phyloP scores from a whole-genome alignment of 2,797 vertebrate species.

The Phoxinus dragarum region DNA sequence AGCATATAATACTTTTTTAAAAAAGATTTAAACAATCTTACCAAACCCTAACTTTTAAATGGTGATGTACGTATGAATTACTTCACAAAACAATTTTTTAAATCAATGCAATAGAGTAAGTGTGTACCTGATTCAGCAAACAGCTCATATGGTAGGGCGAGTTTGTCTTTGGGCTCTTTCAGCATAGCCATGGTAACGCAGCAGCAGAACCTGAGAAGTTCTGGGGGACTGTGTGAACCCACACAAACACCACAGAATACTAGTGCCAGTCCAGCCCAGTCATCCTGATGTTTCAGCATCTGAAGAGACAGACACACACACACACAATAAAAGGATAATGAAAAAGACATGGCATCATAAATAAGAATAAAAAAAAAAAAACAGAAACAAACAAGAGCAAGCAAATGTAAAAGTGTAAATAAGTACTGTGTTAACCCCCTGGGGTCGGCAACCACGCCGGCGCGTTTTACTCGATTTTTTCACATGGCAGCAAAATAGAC shows the following conservation, averaged over 20 bases:
- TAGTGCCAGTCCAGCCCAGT: constrained; percentile 86
- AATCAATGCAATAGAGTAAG: not conserved
- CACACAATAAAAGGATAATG: not conserved
- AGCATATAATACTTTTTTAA: too few relatives aligned
- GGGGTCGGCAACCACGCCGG: too few relatives aligned
- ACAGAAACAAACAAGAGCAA: not conserved
- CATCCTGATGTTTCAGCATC: constrained; percentile 85
- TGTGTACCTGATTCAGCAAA: constrained; percentile 87
- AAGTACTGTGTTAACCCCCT: not conserved
- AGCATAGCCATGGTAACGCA: constrained; percentile 81
- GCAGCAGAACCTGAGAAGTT: constrained; percentile 83
- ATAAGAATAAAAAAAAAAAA: not conserved
- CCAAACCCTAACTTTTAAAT: not conserved
- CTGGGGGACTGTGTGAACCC: constrained; percentile 74
- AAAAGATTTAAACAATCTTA: too few relatives aligned
- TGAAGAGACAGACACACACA: constrained; percentile 64
- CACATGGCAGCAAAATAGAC: too few relatives aligned
- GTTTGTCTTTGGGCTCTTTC: constrained; percentile 78
- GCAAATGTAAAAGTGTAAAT: not conserved
- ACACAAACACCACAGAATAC: constrained; percentile 81
- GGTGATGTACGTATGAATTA: not conserved
- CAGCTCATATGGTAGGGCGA: constrained; percentile 83
- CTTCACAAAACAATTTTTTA: not conserved
- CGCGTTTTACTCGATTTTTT: too few relatives aligned
- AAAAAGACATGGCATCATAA: not conserved